Percentiles rank a stretch among this genome's conserved stretches.
phyloP scores from a whole-genome alignment of 2,888 invertebrate genomes.

The Molanna angustata region DNA sequence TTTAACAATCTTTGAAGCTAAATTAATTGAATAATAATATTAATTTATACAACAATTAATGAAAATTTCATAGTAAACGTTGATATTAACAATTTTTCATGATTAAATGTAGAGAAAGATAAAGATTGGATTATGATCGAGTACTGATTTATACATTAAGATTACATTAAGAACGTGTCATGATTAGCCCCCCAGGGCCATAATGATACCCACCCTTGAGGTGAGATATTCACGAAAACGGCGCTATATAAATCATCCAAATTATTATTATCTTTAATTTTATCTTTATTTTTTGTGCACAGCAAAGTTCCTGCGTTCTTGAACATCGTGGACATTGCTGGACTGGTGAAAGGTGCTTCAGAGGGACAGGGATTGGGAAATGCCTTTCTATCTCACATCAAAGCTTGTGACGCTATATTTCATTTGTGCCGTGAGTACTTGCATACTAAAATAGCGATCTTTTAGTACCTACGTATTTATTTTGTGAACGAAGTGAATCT shows the following conservation, averaged over 20 bases:
- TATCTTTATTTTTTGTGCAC: conserved; percentile 25
- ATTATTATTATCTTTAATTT: not conserved
- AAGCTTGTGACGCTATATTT: conserved; percentile 97
- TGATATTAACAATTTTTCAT: too few relatives aligned
- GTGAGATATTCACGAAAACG: too few relatives aligned
- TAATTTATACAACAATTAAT: too few relatives aligned
- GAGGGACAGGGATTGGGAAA: conserved; percentile 99
- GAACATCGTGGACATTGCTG: conserved; percentile 98
- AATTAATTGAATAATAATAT: too few relatives aligned
- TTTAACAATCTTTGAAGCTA: too few relatives aligned
- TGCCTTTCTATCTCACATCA: conserved; percentile 97
- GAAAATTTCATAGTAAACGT: too few relatives aligned
- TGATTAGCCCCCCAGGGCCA: not conserved
- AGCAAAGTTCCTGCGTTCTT: conserved; percentile 98
- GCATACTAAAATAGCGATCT: not conserved
- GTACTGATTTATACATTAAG: not conserved
- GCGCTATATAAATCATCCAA: too few relatives aligned
- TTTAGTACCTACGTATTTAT: too few relatives aligned
- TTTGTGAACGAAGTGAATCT: too few relatives aligned
- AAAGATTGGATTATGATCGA: too few relatives aligned
- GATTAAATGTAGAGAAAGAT: too few relatives aligned
- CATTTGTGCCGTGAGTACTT: conserved; percentile 84
- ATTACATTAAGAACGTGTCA: not conserved
- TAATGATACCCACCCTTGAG: too few relatives aligned
- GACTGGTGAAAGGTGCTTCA: conserved; percentile 95